Percentiles rank a stretch among this genome's conserved stretches.
phyloP scores from a whole-genome alignment of 2,113 vertebrate species.

The Pygoscelis adeliae region DNA sequence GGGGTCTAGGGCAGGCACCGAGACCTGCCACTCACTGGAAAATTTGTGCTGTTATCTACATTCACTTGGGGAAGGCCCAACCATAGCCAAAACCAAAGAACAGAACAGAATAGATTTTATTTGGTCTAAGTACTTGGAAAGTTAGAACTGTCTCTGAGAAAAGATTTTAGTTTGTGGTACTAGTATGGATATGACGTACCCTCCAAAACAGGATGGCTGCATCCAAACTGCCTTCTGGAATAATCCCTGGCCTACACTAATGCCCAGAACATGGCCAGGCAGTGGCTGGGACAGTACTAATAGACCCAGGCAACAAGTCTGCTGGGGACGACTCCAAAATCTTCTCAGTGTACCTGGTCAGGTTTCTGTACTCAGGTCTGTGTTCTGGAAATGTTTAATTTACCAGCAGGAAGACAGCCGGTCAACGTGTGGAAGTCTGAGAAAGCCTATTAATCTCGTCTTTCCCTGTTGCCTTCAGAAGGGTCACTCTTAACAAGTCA shows the following conservation, averaged over 20 bases:
- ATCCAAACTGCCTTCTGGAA: background rate
- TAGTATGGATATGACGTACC: background rate
- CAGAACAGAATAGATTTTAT: background rate
- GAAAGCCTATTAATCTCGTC: background rate
- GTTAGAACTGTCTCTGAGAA: background rate
- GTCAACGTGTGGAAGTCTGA: background rate
- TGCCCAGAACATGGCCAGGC: background rate
- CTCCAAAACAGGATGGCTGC: background rate
- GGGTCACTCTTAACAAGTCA: background rate
- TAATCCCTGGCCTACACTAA: background rate
- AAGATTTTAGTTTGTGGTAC: background rate
- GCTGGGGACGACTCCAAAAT: background rate
- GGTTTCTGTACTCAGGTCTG: background rate
- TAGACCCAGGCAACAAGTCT: background rate
- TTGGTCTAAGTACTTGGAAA: background rate
- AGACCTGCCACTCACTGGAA: background rate
- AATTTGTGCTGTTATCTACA: background rate
- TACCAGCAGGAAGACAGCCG: background rate
- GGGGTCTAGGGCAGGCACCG: background rate
- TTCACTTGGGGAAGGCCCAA: background rate
- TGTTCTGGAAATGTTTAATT: background rate
- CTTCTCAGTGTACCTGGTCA: background rate
- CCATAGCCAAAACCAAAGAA: background rate
- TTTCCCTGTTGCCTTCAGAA: background rate
- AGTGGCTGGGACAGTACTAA: background rate